Conservation (phyloP, 2,797 vertebrate genomes). For the Miichthys miiuy region DNA sequence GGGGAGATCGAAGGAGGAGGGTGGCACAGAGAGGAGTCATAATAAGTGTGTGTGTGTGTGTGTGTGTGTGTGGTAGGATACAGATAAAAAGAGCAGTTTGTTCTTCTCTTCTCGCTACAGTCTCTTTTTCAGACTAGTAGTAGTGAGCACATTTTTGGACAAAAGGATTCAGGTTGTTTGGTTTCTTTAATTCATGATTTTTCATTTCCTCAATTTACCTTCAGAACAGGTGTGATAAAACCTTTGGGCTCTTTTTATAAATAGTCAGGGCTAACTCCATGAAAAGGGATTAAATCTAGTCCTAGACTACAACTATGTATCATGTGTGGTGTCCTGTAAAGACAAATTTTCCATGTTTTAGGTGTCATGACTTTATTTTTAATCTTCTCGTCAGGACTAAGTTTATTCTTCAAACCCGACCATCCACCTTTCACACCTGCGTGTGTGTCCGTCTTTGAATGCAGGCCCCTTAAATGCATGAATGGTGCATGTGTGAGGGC, state of each 20-base stretch:
- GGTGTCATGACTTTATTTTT: background rate
- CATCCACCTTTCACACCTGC: constrained; percentile 45
- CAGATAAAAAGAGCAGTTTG: constrained; percentile 17
- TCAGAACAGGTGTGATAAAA: no score
- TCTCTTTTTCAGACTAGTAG: background rate
- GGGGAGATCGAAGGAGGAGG: constrained; percentile 41
- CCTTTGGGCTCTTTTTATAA: no score
- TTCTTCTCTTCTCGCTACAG: background rate
- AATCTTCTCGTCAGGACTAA: background rate
- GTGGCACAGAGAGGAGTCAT: background rate
- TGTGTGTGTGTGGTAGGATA: constrained; percentile 1
- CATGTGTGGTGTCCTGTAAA: no score
- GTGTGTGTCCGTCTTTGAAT: constrained; percentile 29
- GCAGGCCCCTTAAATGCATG: constrained; percentile 9
- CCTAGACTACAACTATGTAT: background rate
- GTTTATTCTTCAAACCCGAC: background rate
- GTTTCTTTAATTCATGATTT: background rate
- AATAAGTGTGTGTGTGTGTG: background rate
- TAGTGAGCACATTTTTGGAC: no score
- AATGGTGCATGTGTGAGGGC: constrained; percentile 57
- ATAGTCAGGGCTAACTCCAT: no score
- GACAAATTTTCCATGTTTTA: background rate
- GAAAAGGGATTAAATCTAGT: no score
- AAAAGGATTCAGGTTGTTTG: background rate
- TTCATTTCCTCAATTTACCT: no score